phyloP scores from a whole-genome alignment of 2,888 invertebrate genomes.

The Coleophora deauratella region DNA sequence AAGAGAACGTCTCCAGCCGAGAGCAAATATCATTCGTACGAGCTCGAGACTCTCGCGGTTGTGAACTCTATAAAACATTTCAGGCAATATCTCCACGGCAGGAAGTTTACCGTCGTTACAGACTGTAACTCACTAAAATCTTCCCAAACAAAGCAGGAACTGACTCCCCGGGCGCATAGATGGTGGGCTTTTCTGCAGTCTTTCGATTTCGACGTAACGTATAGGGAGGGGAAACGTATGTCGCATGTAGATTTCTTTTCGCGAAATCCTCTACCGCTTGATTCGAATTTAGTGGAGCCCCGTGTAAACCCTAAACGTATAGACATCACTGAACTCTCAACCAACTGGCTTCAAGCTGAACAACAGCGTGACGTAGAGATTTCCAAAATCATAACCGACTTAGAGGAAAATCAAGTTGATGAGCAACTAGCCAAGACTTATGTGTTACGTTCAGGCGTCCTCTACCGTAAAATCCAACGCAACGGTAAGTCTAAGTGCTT shows the following conservation, averaged over 20 bases:
- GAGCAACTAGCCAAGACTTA: constrained; percentile 7
- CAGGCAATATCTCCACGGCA: constrained; percentile 16
- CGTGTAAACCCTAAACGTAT: constrained; percentile 6
- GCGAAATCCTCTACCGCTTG: constrained; percentile 9
- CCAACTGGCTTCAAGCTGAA: constrained; percentile 9
- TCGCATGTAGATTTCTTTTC: constrained; percentile 13
- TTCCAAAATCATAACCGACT: neutral
- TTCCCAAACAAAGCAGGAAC: constrained; percentile 11
- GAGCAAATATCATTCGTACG: constrained; percentile 17
- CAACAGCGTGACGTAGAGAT: constrained; percentile 4
- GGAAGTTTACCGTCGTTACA: constrained; percentile 17
- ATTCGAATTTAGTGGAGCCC: too few species aligned
- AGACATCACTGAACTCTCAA: constrained; percentile 2
- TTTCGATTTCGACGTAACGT: constrained; percentile 12
- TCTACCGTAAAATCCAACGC: constrained; percentile 17
- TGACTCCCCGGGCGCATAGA: constrained; percentile 15
- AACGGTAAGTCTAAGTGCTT: constrained; percentile 10
- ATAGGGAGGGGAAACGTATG: constrained; percentile 6
- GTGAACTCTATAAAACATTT: constrained; percentile 20
- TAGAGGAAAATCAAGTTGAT: neutral
- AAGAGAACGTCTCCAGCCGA: constrained; percentile 14
- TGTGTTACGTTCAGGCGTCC: constrained; percentile 8
- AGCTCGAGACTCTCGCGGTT: constrained; percentile 20
- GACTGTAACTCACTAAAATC: constrained; percentile 20
- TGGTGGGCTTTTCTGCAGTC: constrained; percentile 19